phyloP scores from a whole-genome alignment of 37 sponge, comb jelly and placozoan species.

The Cladorhizidae sp. region DNA sequence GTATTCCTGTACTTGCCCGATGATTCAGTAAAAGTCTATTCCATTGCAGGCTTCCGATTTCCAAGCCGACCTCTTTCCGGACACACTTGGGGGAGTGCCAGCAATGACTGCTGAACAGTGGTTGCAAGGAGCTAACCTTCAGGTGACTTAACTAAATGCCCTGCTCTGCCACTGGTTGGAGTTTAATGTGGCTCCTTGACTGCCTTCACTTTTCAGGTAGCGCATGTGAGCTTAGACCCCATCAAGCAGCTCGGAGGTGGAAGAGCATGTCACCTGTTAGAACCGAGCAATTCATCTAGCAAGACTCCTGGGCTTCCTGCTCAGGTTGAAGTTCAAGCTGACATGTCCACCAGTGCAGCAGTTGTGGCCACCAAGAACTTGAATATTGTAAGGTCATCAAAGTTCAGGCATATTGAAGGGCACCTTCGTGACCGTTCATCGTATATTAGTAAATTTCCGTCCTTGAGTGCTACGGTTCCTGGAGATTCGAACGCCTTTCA shows the following conservation, averaged over 20 bases:
- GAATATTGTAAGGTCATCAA: conserved; percentile 74
- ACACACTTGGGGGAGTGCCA: conserved; percentile 54
- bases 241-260: background rate
- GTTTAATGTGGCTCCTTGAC: background rate
- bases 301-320: background rate
- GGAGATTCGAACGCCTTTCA: conserved; percentile 81
- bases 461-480: conserved; percentile 58
- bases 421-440: conserved; percentile 61
- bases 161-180: background rate
- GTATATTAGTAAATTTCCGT: conserved; percentile 72
- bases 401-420: conserved; percentile 81
- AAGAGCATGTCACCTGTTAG: background rate
- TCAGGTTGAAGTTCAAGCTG: background rate
- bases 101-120: conserved; percentile 80
- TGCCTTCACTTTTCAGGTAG: conserved; percentile 33
- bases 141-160: background rate
- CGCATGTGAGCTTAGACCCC: conserved; percentile 70
- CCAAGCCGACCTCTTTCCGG: conserved; percentile 88
- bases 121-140: conserved; percentile 46
- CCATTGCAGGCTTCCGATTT: conserved; percentile 70
- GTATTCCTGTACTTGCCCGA: background rate
- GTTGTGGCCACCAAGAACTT: conserved; percentile 5
- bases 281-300: too few species aligned
- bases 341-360: conserved; percentile 14
- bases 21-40: background rate